Conservation (phyloP, 1,140 invertebrate genomes). For the Pseudomyrmex concolor region DNA sequence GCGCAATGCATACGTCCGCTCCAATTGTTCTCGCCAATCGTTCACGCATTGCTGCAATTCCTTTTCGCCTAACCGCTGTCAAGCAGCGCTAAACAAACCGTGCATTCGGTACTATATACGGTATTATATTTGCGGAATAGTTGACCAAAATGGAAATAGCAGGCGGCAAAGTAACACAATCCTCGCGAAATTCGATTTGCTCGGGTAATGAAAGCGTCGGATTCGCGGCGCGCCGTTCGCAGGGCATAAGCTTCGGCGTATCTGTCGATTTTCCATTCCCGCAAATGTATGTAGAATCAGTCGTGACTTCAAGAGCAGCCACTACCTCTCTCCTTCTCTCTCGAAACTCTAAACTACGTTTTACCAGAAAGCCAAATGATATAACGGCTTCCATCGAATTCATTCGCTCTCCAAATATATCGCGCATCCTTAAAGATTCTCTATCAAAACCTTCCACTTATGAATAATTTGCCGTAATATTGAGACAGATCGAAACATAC, state of each 20-base stretch:
- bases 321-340: no score
- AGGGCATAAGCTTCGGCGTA: slow-evolving; percentile 47
- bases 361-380: background rate
- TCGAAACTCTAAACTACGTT: background rate
- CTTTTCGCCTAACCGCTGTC: slow-evolving; percentile 15
- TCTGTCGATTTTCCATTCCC: slow-evolving; percentile 59
- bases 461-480: background rate
- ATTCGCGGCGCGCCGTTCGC: slow-evolving; percentile 44
- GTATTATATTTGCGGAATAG: slow-evolving; percentile 22
- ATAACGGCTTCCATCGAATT: background rate
- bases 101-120: slow-evolving; percentile 7
- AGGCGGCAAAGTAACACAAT: slow-evolving; percentile 60
- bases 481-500: background rate
- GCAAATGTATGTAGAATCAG: slow-evolving; percentile 28
- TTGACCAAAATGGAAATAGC: slow-evolving; percentile 67
- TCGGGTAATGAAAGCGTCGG: slow-evolving; percentile 62
- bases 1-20: background rate
- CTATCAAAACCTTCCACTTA: background rate
- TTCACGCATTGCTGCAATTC: slow-evolving; percentile 25
- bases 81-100: slow-evolving; percentile 46
- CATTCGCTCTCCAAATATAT: background rate
- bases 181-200: slow-evolving; percentile 62
- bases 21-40: background rate
- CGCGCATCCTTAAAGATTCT: background rate
- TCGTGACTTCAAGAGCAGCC: slow-evolving; percentile 10